phyloP scores from a whole-genome alignment of 2,888 invertebrate species.

The Hipparchia semele region DNA sequence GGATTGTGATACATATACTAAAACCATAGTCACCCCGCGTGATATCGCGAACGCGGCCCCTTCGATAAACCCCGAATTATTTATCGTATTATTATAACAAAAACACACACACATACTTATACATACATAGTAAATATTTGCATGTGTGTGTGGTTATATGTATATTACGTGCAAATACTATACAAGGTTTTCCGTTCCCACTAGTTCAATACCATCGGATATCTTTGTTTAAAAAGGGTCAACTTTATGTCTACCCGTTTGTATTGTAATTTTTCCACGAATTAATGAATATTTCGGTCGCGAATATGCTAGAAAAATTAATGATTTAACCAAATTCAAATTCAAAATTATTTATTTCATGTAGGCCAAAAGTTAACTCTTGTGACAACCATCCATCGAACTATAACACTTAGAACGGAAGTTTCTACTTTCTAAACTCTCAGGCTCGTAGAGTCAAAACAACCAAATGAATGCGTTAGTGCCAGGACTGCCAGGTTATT shows the following conservation, averaged over 20 bases:
- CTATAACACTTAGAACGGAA: too few species aligned
- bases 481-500: too few species aligned
- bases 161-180: conserved; percentile 35
- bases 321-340: neutral
- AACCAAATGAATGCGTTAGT: too few species aligned
- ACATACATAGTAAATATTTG: conserved; percentile 14
- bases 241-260: conserved; percentile 3
- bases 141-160: conserved; percentile 32
- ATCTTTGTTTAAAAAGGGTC: conserved; percentile 29
- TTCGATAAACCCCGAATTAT: conserved; percentile 77
- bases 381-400: too few species aligned
- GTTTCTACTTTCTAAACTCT: too few species aligned
- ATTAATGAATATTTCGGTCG: conserved; percentile 10
- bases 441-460: too few species aligned
- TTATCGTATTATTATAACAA: conserved; percentile 73
- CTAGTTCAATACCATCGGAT: conserved; percentile 29
- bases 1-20: neutral
- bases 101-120: conserved; percentile 36
- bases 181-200: conserved; percentile 42
- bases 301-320: conserved; percentile 9
- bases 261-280: conserved; percentile 19
- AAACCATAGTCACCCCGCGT: conserved; percentile 51
- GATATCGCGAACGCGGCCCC: conserved; percentile 65
- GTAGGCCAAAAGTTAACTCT: too few species aligned
- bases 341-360: too few species aligned